Conservation (phyloP, 2,888 invertebrate species). For the Noctua janthina region DNA sequence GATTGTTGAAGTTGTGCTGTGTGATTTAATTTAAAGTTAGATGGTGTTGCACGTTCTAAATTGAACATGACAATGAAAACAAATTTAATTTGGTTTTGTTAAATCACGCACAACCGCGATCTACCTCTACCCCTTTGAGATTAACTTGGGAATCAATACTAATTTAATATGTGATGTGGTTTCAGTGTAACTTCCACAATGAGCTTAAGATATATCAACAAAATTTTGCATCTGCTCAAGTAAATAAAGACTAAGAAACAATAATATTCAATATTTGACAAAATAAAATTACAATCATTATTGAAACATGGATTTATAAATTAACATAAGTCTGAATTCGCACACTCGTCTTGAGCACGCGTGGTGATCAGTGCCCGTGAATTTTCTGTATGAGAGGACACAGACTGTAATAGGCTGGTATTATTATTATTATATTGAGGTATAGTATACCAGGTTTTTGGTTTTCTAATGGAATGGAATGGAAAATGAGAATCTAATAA, state of each 20-base stretch:
- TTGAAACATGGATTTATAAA: too few species aligned
- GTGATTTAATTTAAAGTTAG: not conserved
- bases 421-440: too few species aligned
- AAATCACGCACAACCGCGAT: not conserved
- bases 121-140: not conserved
- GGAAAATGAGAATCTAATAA: too few species aligned
- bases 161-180: conserved; percentile 18
- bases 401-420: too few species aligned
- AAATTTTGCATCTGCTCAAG: too few species aligned
- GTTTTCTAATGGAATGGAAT: too few species aligned
- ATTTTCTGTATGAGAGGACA: too few species aligned
- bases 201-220: not conserved
- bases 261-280: too few species aligned
- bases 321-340: not conserved
- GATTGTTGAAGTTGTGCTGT: not conserved
- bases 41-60: not conserved
- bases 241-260: too few species aligned
- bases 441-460: too few species aligned
- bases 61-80: not conserved
- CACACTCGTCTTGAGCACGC: not conserved
- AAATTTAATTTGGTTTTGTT: not conserved
- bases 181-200: not conserved
- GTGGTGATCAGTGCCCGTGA: not conserved
- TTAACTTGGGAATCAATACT: conserved; percentile 27
- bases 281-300: not conserved